phyloP scores from a whole-genome alignment of 2,888 invertebrate genomes.

The Harpalus rubripes region DNA sequence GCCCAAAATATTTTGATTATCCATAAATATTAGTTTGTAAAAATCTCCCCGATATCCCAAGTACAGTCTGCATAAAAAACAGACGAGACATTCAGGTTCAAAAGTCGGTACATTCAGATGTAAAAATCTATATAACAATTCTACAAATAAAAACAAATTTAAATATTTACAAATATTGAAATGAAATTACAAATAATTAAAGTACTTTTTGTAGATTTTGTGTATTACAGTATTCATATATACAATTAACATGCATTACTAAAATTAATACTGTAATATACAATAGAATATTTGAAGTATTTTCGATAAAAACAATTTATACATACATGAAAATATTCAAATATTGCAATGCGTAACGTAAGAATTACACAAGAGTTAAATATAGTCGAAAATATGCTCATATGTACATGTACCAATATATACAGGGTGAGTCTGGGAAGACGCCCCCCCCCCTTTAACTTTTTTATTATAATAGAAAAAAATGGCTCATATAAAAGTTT shows the following conservation, averaged over 20 bases:
- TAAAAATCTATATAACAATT: constrained; percentile 64
- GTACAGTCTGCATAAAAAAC: neutral
- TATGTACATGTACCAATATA: neutral
- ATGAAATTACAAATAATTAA: constrained; percentile 56
- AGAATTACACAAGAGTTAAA: neutral
- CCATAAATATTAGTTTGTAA: neutral
- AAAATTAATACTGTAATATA: no score
- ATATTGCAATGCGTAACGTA: neutral
- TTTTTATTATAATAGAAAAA: no score
- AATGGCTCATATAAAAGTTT: no score
- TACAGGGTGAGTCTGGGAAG: no score
- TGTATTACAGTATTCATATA: constrained; percentile 42
- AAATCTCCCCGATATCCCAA: neutral
- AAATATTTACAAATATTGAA: constrained; percentile 62
- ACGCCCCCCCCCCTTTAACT: no score
- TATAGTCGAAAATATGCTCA: neutral
- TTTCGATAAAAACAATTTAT: constrained; percentile 9
- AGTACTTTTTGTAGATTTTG: constrained; percentile 50
- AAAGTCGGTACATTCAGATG: constrained; percentile 48
- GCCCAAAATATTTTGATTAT: no score
- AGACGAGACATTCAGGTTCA: constrained; percentile 52
- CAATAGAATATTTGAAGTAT: no score
- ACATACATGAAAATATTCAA: neutral
- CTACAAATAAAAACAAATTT: constrained; percentile 61
- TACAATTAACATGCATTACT: neutral